Conservation (phyloP, 1,140 invertebrate species). For the Leguminivora glycinivorella region DNA sequence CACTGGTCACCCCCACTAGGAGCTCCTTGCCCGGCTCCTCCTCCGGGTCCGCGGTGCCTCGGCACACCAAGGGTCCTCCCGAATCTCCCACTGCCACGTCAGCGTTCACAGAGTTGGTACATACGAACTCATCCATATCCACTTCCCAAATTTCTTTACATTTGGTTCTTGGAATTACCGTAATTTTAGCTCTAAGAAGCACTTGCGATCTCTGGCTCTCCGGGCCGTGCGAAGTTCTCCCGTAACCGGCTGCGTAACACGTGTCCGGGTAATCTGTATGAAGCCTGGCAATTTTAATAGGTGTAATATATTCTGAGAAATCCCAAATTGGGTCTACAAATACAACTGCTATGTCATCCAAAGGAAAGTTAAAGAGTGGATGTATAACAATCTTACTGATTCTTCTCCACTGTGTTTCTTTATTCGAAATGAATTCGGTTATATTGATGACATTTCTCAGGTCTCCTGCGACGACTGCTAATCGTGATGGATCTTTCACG, state of each 20-base stretch:
- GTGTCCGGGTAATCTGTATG: constrained; percentile 43
- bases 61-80: constrained; percentile 58
- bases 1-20: constrained; percentile 58
- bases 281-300: constrained; percentile 40
- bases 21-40: constrained; percentile 40
- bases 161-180: constrained; percentile 41
- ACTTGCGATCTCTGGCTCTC: constrained; percentile 36
- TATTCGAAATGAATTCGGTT: constrained; percentile 40
- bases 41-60: constrained; percentile 41
- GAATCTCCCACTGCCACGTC: constrained; percentile 61
- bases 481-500: constrained; percentile 33
- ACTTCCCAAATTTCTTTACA: constrained; percentile 58
- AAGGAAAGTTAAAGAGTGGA: constrained; percentile 49
- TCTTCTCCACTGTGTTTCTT: constrained; percentile 48
- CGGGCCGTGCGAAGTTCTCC: constrained; percentile 35
- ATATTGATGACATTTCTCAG: constrained; percentile 45
- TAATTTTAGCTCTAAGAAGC: constrained; percentile 47
- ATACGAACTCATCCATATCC: constrained; percentile 60
- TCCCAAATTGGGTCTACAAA: constrained; percentile 40
- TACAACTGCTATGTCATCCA: constrained; percentile 54
- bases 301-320: constrained; percentile 44
- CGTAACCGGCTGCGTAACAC: constrained; percentile 54
- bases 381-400: constrained; percentile 46
- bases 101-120: constrained; percentile 45
- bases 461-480: constrained; percentile 52